Evolutionary conservation across 2,797 vertebrate genomes (phyloP).

Genomic region (Chrysocyon brachyurus): DNA sequence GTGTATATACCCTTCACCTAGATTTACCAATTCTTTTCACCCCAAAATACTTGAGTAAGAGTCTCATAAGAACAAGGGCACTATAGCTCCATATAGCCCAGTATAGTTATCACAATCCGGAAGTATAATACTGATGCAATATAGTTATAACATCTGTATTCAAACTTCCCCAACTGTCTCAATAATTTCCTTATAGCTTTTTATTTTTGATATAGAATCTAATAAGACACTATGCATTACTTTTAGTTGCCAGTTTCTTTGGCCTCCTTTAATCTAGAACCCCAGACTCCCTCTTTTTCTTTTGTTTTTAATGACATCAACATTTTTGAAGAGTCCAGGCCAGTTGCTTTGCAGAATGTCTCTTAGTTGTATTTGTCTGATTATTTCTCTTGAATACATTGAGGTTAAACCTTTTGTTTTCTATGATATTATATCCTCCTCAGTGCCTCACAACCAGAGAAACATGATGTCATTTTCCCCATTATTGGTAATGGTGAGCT

Average conservation of each 20-base stretch:
- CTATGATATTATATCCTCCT: not conserved
- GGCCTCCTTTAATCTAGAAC: conserved; percentile 42
- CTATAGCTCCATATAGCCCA: not conserved
- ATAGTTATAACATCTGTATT: conserved; percentile 21
- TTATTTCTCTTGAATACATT: conserved; percentile 39
- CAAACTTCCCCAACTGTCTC: not conserved
- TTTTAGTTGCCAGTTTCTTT: conserved; percentile 31
- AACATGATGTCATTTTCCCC: not conserved
- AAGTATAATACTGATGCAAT: conserved; percentile 21
- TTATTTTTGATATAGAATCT: not conserved
- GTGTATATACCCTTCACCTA: not conserved
- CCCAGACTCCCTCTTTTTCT: not conserved
- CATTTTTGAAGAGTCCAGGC: conserved; percentile 35
- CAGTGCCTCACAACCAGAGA: not conserved
- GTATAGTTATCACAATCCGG: not conserved
- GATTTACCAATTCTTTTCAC: not conserved
- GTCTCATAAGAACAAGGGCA: not conserved
- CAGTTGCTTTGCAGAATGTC: conserved; percentile 48
- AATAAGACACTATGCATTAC: not conserved
- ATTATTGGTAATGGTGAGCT: not conserved
- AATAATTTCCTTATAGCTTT: conserved; percentile 31
- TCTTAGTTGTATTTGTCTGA: conserved; percentile 33
- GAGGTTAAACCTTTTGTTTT: conserved; percentile 4
- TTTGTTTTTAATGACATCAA: conserved; percentile 31
- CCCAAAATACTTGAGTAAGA: conserved; percentile 14